phyloP scores from a whole-genome alignment of 2,797 vertebrate species.

The Tachyglossus aculeatus region DNA sequence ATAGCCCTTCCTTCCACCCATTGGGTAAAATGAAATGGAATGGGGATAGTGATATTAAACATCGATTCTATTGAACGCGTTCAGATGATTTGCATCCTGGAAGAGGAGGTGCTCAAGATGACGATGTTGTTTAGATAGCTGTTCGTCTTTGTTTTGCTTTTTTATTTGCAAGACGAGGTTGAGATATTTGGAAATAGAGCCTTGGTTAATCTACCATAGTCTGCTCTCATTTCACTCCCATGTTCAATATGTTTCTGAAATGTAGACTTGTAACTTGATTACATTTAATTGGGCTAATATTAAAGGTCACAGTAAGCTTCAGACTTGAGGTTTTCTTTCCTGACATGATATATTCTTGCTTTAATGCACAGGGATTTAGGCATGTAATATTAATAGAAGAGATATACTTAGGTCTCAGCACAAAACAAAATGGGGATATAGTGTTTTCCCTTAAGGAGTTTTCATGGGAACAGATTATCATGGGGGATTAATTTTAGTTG shows the following conservation, averaged over 20 bases:
- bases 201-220: background rate
- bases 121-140: conserved; percentile 40
- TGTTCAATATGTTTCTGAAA: conserved; percentile 8
- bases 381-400: conserved; percentile 31
- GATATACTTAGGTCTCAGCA: conserved; percentile 34
- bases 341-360: conserved; percentile 32
- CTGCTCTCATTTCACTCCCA: background rate
- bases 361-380: conserved; percentile 24
- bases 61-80: conserved; percentile 52
- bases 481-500: conserved; percentile 41
- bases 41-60: conserved; percentile 71
- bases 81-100: conserved; percentile 57
- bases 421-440: conserved; percentile 36
- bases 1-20: conserved; percentile 45
- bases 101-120: conserved; percentile 39
- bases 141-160: conserved; percentile 49
- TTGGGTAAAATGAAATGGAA: conserved; percentile 72
- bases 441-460: conserved; percentile 28
- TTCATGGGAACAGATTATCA: conserved; percentile 32
- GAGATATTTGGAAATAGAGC: conserved; percentile 10
- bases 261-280: conserved; percentile 31
- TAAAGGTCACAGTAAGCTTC: conserved; percentile 33
- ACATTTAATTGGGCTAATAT: conserved; percentile 48
- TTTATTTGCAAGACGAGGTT: conserved; percentile 16
- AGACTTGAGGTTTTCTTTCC: conserved; percentile 21